phyloP scores from a whole-genome alignment of 1,140 invertebrate genomes.

The Heliconius nattereri region DNA sequence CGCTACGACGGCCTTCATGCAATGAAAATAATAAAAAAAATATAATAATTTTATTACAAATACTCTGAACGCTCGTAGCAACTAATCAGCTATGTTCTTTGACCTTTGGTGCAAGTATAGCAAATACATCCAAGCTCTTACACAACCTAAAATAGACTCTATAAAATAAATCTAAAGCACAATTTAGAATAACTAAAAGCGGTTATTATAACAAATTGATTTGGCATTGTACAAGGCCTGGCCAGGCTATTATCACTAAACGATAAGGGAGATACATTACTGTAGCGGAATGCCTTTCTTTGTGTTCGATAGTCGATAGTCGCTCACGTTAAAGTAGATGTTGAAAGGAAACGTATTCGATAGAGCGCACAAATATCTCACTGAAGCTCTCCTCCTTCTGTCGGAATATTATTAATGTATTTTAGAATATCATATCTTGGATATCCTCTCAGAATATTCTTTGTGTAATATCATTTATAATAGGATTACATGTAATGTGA shows the following conservation, averaged over 20 bases:
- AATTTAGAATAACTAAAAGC: conserved; percentile 35
- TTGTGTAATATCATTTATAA: conserved; percentile 1
- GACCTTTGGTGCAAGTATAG: conserved; percentile 52
- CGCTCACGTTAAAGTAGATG: conserved; percentile 29
- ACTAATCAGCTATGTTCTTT: conserved; percentile 68
- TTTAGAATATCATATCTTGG: conserved; percentile 8
- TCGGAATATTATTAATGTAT: conserved; percentile 8
- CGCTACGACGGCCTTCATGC: no score
- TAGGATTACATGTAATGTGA: not conserved
- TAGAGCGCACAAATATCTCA: not conserved
- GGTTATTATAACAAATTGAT: conserved; percentile 43
- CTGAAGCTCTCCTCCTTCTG: not conserved
- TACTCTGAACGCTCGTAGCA: conserved; percentile 40
- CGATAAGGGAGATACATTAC: conserved; percentile 68
- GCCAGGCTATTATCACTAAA: conserved; percentile 57
- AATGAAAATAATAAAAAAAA: not conserved
- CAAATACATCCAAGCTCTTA: conserved; percentile 27
- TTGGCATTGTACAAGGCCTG: conserved; percentile 40
- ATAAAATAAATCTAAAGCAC: conserved; percentile 31
- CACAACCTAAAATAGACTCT: conserved; percentile 40
- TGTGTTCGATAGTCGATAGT: conserved; percentile 44
- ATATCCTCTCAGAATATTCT: conserved; percentile 1
- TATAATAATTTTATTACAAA: conserved; percentile 34
- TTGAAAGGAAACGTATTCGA: conserved; percentile 10
- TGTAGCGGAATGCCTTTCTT: conserved; percentile 68